phyloP scores from a whole-genome alignment of 2,797 vertebrate genomes.

The Gadopsis bispinosus region DNA sequence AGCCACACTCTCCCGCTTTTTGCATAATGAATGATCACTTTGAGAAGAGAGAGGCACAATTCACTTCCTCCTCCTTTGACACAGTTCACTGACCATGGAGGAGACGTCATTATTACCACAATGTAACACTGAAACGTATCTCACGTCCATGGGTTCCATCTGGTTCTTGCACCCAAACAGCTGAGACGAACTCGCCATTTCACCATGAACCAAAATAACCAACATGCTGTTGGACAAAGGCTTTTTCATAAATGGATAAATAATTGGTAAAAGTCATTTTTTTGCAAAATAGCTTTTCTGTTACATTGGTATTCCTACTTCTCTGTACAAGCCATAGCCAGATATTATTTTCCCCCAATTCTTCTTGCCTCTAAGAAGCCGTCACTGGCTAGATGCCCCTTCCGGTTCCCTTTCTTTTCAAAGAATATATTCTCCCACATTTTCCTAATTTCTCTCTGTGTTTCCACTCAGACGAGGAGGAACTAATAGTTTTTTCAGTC shows the following conservation, averaged over 20 bases:
- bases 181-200: neutral
- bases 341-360: neutral
- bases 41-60: slow-evolving; percentile 39
- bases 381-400: neutral
- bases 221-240: neutral
- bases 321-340: neutral
- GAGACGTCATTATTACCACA: slow-evolving; percentile 18
- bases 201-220: neutral
- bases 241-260: neutral
- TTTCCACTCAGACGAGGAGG: slow-evolving; percentile 60
- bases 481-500: slow-evolving; percentile 57
- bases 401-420: neutral
- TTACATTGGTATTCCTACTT: neutral
- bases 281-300: neutral
- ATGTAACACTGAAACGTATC: slow-evolving; percentile 7
- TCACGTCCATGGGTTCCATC: slow-evolving; percentile 3
- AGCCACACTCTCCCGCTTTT: slow-evolving; percentile 39
- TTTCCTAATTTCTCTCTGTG: slow-evolving; percentile 26
- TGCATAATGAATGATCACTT: slow-evolving; percentile 72
- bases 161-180: neutral
- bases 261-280: neutral
- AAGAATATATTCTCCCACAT: slow-evolving; percentile 14
- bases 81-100: slow-evolving; percentile 45
- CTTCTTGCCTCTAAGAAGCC: slow-evolving; percentile 4
- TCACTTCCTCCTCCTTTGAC: slow-evolving; percentile 53